phyloP scores from a whole-genome alignment of 2,113 vertebrate genomes.

The Poeciliopsis occidentalis region DNA sequence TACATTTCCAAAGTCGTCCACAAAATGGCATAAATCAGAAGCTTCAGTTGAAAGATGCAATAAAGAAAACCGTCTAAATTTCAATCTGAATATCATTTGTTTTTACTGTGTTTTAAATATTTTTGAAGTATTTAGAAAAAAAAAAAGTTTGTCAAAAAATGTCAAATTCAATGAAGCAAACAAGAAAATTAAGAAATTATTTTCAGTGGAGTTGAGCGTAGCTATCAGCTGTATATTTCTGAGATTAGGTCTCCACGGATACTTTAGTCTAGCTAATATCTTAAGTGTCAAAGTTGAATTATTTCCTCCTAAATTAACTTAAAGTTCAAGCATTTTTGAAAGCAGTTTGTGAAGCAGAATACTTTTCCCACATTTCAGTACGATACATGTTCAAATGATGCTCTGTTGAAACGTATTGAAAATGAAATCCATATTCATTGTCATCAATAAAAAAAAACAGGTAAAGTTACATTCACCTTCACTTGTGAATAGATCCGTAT shows the following conservation, averaged over 20 bases:
- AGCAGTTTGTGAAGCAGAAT: no score
- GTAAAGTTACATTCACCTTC: no score
- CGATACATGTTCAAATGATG: no score
- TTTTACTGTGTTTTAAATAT: not conserved
- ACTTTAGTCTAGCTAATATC: not conserved
- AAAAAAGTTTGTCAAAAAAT: not conserved
- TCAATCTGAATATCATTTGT: not conserved
- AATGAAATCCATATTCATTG: no score
- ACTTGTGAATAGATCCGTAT: no score
- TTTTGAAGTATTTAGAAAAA: not conserved
- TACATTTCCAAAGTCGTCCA: conserved; percentile 5
- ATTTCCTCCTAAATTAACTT: not conserved
- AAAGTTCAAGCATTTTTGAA: not conserved
- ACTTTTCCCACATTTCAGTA: no score
- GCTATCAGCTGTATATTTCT: not conserved
- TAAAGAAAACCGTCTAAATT: conserved; percentile 17
- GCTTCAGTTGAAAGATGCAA: conserved; percentile 29
- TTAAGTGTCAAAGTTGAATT: not conserved
- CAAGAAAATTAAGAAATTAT: no score
- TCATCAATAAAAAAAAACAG: no score
- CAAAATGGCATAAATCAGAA: conserved; percentile 24
- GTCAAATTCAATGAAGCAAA: not conserved
- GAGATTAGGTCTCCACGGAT: not conserved
- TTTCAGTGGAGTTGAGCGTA: not conserved
- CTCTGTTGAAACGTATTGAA: no score